Evolutionary conservation across 2,113 vertebrate genomes (phyloP).

Genomic region (Rousettus leschenaultii): DNA sequence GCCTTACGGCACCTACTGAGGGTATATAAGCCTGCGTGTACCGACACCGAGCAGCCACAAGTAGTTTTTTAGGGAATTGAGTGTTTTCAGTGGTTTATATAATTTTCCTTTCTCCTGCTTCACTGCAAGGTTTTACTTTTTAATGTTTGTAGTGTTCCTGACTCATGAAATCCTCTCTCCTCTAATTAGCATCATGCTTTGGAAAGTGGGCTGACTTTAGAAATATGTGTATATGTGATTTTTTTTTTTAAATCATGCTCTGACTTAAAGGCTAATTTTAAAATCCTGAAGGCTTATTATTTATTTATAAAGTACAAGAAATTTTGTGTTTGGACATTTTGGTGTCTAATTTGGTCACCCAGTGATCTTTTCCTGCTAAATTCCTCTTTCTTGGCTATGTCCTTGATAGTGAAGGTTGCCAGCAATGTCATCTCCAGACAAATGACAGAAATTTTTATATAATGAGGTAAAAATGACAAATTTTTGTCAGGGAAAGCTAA

Average conservation of each 20-base stretch:
- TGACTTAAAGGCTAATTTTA: not conserved
- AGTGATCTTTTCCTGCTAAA: not conserved
- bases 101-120: not conserved
- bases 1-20: no score
- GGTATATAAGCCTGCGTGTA: not conserved
- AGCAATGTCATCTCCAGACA: not conserved
- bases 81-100: not conserved
- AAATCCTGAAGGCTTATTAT: conserved; percentile 22
- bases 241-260: not conserved
- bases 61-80: not conserved
- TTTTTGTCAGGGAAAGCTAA: not conserved
- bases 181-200: conserved; percentile 10
- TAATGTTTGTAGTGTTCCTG: not conserved
- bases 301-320: conserved; percentile 45
- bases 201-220: not conserved
- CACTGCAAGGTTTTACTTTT: not conserved
- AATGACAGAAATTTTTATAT: not conserved
- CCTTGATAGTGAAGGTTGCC: not conserved
- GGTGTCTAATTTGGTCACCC: not conserved
- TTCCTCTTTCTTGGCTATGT: not conserved
- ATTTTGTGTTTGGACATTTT: conserved; percentile 15
- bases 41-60: not conserved
- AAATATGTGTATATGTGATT: not conserved
- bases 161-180: not conserved
- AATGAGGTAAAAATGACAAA: conserved; percentile 25